Base-by-base conservation (phyloP, 2,113 vertebrate species). In the Melanerpes formicivorus region DNA sequence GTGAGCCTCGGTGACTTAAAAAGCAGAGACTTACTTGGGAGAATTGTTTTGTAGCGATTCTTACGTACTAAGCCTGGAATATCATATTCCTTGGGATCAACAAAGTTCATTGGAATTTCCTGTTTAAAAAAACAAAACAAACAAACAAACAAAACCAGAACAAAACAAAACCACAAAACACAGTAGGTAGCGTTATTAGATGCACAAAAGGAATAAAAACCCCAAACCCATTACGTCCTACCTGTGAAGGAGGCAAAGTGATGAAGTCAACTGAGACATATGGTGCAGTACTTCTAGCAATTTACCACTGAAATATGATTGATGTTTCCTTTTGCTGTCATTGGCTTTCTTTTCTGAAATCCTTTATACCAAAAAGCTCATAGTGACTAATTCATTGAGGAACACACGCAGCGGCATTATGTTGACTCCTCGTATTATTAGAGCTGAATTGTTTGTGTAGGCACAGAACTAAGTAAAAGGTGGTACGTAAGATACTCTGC, bases 91-190 rank as follows among this genome's bases (percentile, higher is more conserved):
- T 99, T 99, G 6, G 99, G 99, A 96, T 99, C 99, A 97, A 99
- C 98, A 95, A 99, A 99, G 92, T 99, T 99, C 99, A 99, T 99
- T 81, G 99, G 99, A 95, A 99, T 99, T 98, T 99, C 99, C 99
- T 99, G 97, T 81, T 81, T 74, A 71, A 95, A 7, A 34, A 34
- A 34, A 34, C 34, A 34, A 96, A 25, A 60, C 17, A 18, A 42
- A 26, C 55, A 25, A 40, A 32, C 1, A 54, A 14, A 7, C 21
- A 30, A 34, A 62, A 32, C 27, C 37, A 65, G 11, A 27, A n/a
- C 18, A 23, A 37, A 50, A 12, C 62, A 83, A n/a, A 48, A 32
- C 15, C 46, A n/a, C 11, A 5, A 73, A 86, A 89, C 56, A 93
- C 40, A 73, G 78, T 32, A 82, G 40, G 29, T 29, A 80, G 37